A percentile compares a stretch with the other conserved stretches of the same genome.
Evolutionary conservation across 2,113 vertebrate species (phyloP).

Genomic region (Sterna hirundo): DNA sequence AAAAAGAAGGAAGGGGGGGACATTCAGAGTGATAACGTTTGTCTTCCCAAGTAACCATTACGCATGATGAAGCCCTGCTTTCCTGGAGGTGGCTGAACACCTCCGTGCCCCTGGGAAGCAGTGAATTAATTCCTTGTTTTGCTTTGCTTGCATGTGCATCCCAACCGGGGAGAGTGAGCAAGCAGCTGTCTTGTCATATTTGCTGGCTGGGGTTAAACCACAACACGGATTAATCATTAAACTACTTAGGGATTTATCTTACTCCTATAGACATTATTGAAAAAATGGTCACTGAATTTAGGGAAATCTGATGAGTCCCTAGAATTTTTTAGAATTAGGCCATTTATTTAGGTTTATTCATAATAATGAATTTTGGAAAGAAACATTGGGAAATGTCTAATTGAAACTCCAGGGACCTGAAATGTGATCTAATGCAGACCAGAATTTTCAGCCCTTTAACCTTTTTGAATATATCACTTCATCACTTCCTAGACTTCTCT

Average conservation of each 20-base stretch:
- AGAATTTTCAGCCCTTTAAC: background rate
- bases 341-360: background rate
- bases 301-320: background rate
- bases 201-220: background rate
- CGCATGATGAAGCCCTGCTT: background rate
- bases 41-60: background rate
- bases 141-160: too few species aligned
- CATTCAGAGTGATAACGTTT: background rate
- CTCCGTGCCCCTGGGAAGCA: background rate
- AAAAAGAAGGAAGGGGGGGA: background rate
- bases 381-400: background rate
- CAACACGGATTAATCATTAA: background rate
- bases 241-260: background rate
- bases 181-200: background rate
- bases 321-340: background rate
- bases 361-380: background rate
- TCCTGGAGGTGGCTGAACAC: background rate
- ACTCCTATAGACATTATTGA: background rate
- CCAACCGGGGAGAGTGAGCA: background rate
- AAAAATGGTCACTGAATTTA: background rate
- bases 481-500: background rate
- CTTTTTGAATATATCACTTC: background rate
- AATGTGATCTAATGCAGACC: background rate
- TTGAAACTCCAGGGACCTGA: background rate
- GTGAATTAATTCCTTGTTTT: background rate